Evolutionary conservation across 1,140 invertebrate genomes (phyloP).

Genomic region (Drosophila orena): DNA sequence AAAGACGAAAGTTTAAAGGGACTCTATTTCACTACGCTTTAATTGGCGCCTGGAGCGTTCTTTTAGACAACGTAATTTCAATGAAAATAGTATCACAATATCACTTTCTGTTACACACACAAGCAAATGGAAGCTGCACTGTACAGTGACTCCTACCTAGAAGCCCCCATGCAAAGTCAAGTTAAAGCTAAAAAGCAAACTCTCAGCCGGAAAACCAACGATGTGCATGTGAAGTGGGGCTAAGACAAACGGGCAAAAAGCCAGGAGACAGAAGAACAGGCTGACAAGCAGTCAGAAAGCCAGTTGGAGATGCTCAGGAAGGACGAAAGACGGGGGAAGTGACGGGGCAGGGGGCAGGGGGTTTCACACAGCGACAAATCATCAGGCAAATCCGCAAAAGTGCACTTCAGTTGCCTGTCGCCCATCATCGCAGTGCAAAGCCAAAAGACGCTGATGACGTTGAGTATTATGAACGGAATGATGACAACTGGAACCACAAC

Average conservation of each 20-base stretch:
- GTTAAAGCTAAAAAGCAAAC: slow-evolving; percentile 46
- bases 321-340: slow-evolving; percentile 6
- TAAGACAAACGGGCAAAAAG: slow-evolving; percentile 68
- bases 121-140: background rate
- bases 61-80: too few species aligned
- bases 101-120: too few species aligned
- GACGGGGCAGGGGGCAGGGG: background rate
- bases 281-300: slow-evolving; percentile 59
- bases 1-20: background rate
- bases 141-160: slow-evolving; percentile 7
- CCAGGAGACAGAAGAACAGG: slow-evolving; percentile 12
- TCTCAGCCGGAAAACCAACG: slow-evolving; percentile 38
- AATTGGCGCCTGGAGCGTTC: too few species aligned
- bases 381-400: slow-evolving; percentile 70
- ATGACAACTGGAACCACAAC: slow-evolving; percentile 66
- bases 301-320: slow-evolving; percentile 35
- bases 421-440: slow-evolving; percentile 41
- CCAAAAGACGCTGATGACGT: slow-evolving; percentile 73
- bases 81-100: too few species aligned
- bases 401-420: slow-evolving; percentile 67
- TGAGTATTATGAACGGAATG: slow-evolving; percentile 75
- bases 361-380: slow-evolving; percentile 58
- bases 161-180: slow-evolving; percentile 11
- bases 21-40: background rate
- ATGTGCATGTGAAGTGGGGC: slow-evolving; percentile 57